phyloP scores from a whole-genome alignment of 2,797 vertebrate species.

The Mormyrus proboscirostris region DNA sequence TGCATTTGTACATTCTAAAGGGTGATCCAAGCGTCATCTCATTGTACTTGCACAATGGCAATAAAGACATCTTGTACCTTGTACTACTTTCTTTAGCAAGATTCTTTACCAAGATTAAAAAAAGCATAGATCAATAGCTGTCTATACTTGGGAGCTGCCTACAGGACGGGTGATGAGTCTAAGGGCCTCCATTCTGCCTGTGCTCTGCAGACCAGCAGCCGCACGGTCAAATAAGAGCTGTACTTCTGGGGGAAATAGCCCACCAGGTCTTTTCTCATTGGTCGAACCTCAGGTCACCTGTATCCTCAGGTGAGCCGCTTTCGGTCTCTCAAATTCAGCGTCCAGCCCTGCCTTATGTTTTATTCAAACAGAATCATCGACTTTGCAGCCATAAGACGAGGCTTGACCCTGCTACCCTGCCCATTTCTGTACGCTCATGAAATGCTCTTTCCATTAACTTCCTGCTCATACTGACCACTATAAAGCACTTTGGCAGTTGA shows the following conservation, averaged over 20 bases:
- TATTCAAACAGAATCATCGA: slow-evolving; percentile 58
- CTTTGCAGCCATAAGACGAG: slow-evolving; percentile 42
- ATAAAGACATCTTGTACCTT: neutral
- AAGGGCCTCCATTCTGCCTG: neutral
- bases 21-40: neutral
- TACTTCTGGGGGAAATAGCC: neutral
- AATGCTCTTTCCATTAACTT: neutral
- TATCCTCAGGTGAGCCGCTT: neutral
- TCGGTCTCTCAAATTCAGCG: neutral
- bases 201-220: neutral
- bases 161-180: neutral
- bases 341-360: slow-evolving; percentile 47
- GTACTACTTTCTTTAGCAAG: neutral
- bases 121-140: neutral
- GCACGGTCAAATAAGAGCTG: neutral
- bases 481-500: neutral
- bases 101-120: neutral
- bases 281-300: neutral
- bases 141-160: neutral
- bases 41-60: neutral
- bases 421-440: slow-evolving; percentile 40
- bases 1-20: neutral
- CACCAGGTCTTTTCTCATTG: neutral
- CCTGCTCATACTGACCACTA: neutral
- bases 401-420: slow-evolving; percentile 43